Evolutionary conservation across 2,797 vertebrate species (phyloP), one percentile per base, ranked within the genome.

Genomic region (Eospalax fontanierii): DNA sequence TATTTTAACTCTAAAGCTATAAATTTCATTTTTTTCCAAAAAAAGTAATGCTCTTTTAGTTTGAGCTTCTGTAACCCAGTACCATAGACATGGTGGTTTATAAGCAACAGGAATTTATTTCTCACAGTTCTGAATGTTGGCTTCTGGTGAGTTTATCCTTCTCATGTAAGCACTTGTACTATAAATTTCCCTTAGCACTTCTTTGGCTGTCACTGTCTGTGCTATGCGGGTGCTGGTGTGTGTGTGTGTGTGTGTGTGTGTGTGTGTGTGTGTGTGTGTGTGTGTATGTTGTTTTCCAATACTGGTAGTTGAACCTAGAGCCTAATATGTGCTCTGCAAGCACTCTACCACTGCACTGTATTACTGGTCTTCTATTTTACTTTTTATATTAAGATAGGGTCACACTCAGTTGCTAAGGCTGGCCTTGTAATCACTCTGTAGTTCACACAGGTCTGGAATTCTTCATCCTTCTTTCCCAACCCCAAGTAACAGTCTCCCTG

Each of bases 101-200:
- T 68, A 87, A 87, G 81, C 40, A 75, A 73, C 35, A 46, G 24
- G 21, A 66, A 59, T 66, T 74, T 74, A 38, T 33, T 94, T 74
- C 46, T 80, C 75, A 35, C 30, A 57, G 57, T 68, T 75, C 38
- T 94, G 40, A 38, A 86, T 63, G 21, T 61, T 75, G 40, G 15
- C 8, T 57, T 74, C 59, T 80, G 46, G 21, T 30, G 35, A 92
- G 24, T 66, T 66, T 50, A 7, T 16, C 82, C 70, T 95, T 76
- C 10, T 87, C 87, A 74, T 80, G 28, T 93, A 91, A 94, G 61
- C 59, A 87, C 94, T 95, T 80, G 26, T 83, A 40, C 43, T 71
- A 50, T 80, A 90, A 92, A 87, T 95, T 89, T 94, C 71, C 46
- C 43, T 90, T 43, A 90, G 40, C 33, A 66, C n/a, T 96, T 57